Conservation (phyloP, 2,888 invertebrate genomes). For the Andrena flavipes region DNA sequence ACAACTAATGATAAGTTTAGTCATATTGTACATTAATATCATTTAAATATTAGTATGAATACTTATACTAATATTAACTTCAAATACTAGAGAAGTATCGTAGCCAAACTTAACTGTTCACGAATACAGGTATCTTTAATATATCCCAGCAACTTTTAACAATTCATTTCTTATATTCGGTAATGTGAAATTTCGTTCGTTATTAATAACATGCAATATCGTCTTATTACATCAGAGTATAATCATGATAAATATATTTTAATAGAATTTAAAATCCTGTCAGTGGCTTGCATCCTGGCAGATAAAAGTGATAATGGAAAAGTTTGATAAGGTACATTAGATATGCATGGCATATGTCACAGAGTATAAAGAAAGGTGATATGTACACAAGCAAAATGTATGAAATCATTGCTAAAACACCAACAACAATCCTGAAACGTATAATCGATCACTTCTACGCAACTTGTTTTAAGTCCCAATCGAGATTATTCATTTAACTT, state of each 20-base stretch:
- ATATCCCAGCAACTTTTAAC: neutral
- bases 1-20: conserved; percentile 13
- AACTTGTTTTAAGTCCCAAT: conserved; percentile 5
- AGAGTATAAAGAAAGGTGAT: conserved; percentile 34
- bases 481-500: conserved; percentile 8
- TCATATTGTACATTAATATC: conserved; percentile 2
- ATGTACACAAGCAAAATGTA: conserved; percentile 44
- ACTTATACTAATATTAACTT: conserved; percentile 5
- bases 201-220: conserved; percentile 57
- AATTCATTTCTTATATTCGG: conserved; percentile 7
- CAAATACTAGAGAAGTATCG: conserved; percentile 5
- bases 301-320: conserved; percentile 60
- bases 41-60: conserved; percentile 11
- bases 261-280: conserved; percentile 53
- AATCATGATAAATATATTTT: conserved; percentile 51
- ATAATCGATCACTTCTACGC: conserved; percentile 7
- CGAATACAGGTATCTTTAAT: conserved; percentile 9
- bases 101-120: conserved; percentile 13
- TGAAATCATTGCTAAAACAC: conserved; percentile 20
- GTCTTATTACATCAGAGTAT: conserved; percentile 37
- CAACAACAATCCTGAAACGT: neutral
- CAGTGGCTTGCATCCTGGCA: conserved; percentile 78
- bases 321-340: conserved; percentile 19
- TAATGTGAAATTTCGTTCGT: conserved; percentile 26
- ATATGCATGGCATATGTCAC: conserved; percentile 23